phyloP scores from a whole-genome alignment of 2,888 invertebrate species.

The Selenia dentaria region DNA sequence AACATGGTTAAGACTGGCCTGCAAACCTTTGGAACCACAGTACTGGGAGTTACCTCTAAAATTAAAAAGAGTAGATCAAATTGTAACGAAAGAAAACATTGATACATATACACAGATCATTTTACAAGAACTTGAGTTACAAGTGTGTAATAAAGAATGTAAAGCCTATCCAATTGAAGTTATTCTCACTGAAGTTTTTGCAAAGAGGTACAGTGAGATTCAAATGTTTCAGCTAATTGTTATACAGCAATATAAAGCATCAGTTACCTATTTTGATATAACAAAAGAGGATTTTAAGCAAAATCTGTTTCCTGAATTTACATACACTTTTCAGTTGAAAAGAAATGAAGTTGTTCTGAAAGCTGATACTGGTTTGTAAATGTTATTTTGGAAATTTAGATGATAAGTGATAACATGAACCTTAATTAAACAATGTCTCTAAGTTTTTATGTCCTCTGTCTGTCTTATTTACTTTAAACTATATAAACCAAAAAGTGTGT shows the following conservation, averaged over 20 bases:
- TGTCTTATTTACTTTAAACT: no score
- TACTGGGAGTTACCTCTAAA: constrained; percentile 33
- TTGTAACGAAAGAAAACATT: constrained; percentile 33
- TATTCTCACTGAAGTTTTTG: constrained; percentile 63
- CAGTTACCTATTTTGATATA: constrained; percentile 76
- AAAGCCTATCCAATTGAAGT: constrained; percentile 38
- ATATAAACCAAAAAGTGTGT: no score
- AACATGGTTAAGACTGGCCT: constrained; percentile 44
- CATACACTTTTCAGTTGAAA: constrained; percentile 71
- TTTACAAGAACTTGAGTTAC: constrained; percentile 31
- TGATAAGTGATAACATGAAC: no score
- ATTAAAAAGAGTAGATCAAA: constrained; percentile 32
- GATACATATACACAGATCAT: constrained; percentile 28
- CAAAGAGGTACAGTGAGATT: constrained; percentile 55
- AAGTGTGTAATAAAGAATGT: constrained; percentile 26
- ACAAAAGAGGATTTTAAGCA: constrained; percentile 56
- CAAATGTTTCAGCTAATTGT: constrained; percentile 64
- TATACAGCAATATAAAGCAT: constrained; percentile 61
- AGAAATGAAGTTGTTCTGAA: constrained; percentile 63
- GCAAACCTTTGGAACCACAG: constrained; percentile 23
- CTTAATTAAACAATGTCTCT: no score
- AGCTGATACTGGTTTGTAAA: constrained; percentile 61
- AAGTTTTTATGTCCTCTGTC: no score
- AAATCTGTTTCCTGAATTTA: constrained; percentile 74
- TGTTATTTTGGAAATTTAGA: no score